phyloP scores from a whole-genome alignment of 2,888 invertebrate genomes.

The Hypsopygia costalis region DNA sequence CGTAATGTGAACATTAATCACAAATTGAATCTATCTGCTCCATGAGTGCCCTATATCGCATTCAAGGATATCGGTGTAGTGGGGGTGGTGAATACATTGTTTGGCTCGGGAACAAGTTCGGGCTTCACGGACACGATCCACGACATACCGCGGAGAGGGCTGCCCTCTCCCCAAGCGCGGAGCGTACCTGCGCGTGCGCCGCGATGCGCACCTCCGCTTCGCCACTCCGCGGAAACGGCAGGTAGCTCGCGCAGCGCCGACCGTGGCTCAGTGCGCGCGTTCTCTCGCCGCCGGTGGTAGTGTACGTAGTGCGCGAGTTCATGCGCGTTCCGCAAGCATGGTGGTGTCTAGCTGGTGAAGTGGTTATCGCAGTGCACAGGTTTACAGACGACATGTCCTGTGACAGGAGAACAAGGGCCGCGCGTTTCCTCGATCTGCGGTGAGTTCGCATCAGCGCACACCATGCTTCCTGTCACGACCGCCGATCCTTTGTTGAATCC shows the following conservation, averaged over 20 bases:
- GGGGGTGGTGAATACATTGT: not conserved
- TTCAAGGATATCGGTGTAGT: not conserved
- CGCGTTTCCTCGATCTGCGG: slow-evolving; percentile 77
- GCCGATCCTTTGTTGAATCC: slow-evolving; percentile 71
- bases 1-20: too few species aligned
- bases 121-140: slow-evolving; percentile 7
- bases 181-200: slow-evolving; percentile 67
- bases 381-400: slow-evolving; percentile 73
- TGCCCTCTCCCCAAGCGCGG: slow-evolving; percentile 37
- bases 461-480: slow-evolving; percentile 61
- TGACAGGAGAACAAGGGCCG: slow-evolving; percentile 75
- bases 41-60: too few species aligned
- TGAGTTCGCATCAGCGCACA: slow-evolving; percentile 62
- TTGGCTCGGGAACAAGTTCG: not conserved
- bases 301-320: slow-evolving; percentile 69
- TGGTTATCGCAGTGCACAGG: slow-evolving; percentile 58
- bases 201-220: slow-evolving; percentile 76
- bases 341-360: slow-evolving; percentile 65
- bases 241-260: slow-evolving; percentile 61
- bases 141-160: slow-evolving; percentile 37
- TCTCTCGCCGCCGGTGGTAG: slow-evolving; percentile 77
- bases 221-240: slow-evolving; percentile 66
- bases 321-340: slow-evolving; percentile 64
- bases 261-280: slow-evolving; percentile 74
- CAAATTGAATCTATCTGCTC: too few species aligned